Percentiles rank a stretch among this genome's conserved stretches.
Conservation (phyloP, 2,797 vertebrate genomes). For the Etheostoma perlongum region DNA sequence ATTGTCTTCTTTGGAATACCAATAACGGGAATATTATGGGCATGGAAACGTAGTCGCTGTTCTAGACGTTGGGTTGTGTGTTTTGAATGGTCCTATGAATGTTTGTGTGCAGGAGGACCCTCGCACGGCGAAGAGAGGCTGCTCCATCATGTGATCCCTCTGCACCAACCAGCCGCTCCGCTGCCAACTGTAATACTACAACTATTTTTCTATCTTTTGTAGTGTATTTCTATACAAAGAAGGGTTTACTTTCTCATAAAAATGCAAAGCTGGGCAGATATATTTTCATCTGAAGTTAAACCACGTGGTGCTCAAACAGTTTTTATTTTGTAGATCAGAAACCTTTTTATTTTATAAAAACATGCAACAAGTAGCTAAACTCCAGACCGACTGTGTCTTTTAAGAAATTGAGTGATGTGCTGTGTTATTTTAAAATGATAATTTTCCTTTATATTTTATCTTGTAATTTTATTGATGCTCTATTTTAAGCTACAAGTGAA, state of each 20-base stretch:
- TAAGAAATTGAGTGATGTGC: slow-evolving; percentile 10
- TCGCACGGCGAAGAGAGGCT: slow-evolving; percentile 79
- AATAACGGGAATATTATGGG: no score
- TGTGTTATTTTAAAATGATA: slow-evolving; percentile 14
- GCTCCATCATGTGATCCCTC: slow-evolving; percentile 88
- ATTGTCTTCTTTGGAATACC: no score
- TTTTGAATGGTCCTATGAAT: neutral
- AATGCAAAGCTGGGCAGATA: slow-evolving; percentile 7
- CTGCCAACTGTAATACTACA: slow-evolving; percentile 84
- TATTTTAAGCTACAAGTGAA: slow-evolving; percentile 17
- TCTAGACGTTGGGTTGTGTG: neutral
- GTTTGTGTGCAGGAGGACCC: slow-evolving; percentile 79
- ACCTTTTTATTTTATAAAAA: neutral
- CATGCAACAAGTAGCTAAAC: slow-evolving; percentile 22
- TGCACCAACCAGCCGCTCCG: slow-evolving; percentile 48
- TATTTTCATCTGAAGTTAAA: slow-evolving; percentile 45
- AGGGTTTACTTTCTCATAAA: slow-evolving; percentile 23
- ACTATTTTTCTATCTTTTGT: slow-evolving; percentile 89
- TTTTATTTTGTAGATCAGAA: slow-evolving; percentile 35
- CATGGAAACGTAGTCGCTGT: no score
- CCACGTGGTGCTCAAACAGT: neutral
- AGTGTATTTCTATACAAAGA: slow-evolving; percentile 56
- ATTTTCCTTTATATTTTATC: slow-evolving; percentile 20
- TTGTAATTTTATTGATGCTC: slow-evolving; percentile 24
- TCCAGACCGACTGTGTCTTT: slow-evolving; percentile 19